Conservation (phyloP, 1,140 invertebrate genomes). For the Arion vulgaris region DNA sequence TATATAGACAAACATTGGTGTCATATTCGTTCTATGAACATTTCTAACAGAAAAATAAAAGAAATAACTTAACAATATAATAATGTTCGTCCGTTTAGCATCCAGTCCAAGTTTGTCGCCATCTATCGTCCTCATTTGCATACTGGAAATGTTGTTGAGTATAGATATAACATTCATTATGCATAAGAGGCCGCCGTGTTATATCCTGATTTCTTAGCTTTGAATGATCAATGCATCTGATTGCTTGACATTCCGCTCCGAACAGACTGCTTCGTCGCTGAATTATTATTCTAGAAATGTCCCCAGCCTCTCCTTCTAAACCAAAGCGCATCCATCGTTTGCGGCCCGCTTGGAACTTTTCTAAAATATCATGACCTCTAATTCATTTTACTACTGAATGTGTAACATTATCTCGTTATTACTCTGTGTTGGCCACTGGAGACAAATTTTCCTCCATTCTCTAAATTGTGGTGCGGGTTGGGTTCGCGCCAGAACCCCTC, state of each 20-base stretch:
- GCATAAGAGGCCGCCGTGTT: not conserved
- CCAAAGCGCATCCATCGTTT: conserved; percentile 13
- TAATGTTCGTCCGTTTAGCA: not conserved
- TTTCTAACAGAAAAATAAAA: not conserved
- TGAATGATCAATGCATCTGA: conserved; percentile 21
- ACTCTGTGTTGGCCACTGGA: conserved; percentile 20
- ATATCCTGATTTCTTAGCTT: conserved; percentile 21
- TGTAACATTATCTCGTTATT: conserved; percentile 39
- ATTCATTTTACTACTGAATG: conserved; percentile 34
- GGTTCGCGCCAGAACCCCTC: conserved; percentile 17
- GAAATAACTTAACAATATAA: too few species aligned
- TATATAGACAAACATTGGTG: not conserved
- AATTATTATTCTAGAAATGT: conserved; percentile 24
- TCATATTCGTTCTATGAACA: conserved; percentile 7
- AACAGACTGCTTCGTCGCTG: not conserved
- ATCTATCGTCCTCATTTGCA: not conserved
- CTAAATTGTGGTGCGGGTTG: conserved; percentile 35
- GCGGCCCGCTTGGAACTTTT: conserved; percentile 8
- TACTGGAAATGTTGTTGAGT: not conserved
- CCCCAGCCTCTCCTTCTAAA: conserved; percentile 22
- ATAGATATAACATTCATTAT: not conserved
- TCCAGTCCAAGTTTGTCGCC: not conserved
- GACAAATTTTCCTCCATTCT: conserved; percentile 31
- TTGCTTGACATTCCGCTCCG: not conserved
- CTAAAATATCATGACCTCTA: conserved; percentile 35